Evolutionary conservation across 2,113 vertebrate species (phyloP).

Genomic region (Arvicanthis niloticus): DNA sequence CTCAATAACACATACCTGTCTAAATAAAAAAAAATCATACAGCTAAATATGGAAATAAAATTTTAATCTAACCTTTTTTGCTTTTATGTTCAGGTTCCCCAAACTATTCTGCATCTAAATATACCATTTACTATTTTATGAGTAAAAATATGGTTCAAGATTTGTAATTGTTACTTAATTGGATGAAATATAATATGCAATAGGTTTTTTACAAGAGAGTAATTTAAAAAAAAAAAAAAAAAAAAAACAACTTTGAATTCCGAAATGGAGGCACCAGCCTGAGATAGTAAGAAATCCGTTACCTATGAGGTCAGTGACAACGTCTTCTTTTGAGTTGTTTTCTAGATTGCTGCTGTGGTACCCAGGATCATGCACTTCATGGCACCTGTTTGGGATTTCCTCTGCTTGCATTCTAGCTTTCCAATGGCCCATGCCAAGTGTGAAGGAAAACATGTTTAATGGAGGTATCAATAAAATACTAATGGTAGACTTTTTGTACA

Average conservation of each 20-base stretch:
- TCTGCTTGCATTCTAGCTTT: not conserved
- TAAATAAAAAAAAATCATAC: not conserved
- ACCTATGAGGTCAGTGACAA: conserved; percentile 15
- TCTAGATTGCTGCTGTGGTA: not conserved
- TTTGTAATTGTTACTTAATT: not conserved
- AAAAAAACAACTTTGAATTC: not conserved
- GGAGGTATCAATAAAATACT: conserved; percentile 50
- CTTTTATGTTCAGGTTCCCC: not conserved
- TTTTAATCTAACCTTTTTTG: not conserved
- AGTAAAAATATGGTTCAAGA: not conserved
- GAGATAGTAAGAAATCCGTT: conserved; percentile 9
- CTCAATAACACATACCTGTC: no score
- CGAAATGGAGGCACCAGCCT: not conserved
- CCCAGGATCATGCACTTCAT: not conserved
- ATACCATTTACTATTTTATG: not conserved
- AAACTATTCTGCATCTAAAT: not conserved
- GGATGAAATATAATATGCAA: not conserved
- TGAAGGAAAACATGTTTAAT: not conserved
- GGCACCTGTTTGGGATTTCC: conserved; percentile 3
- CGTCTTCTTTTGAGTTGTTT: not conserved
- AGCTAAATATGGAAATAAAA: not conserved
- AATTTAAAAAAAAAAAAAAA: no score
- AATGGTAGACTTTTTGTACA: not conserved
- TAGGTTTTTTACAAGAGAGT: not conserved
- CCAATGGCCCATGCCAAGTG: not conserved